Evolutionary conservation across 2,888 invertebrate genomes (phyloP).

Genomic region (Dryomyza anilis): DNA sequence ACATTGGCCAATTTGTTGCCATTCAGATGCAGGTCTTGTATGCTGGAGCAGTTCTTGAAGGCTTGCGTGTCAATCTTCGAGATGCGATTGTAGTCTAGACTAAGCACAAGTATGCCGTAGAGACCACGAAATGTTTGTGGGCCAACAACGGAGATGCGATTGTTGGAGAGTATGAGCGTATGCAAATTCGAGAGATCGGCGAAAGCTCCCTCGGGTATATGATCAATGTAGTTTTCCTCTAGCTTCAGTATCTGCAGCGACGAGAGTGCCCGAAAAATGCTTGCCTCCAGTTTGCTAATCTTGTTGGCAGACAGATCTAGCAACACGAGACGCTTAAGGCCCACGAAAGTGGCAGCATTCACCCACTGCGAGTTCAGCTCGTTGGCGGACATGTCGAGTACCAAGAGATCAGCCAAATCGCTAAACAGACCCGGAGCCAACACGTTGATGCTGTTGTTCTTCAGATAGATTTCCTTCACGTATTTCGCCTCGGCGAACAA

Average conservation of each 20-base stretch:
- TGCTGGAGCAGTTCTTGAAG: slow-evolving; percentile 84
- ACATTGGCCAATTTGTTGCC: slow-evolving; percentile 81
- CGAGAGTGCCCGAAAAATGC: slow-evolving; percentile 82
- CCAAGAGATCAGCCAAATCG: slow-evolving; percentile 77
- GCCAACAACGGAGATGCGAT: slow-evolving; percentile 81
- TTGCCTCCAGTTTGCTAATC: slow-evolving; percentile 80
- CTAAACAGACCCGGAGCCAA: slow-evolving; percentile 84
- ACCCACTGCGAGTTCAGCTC: slow-evolving; percentile 86
- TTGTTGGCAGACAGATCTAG: slow-evolving; percentile 85
- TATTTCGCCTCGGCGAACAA: slow-evolving; percentile 81
- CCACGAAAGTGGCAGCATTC: slow-evolving; percentile 82
- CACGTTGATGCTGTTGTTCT: slow-evolving; percentile 88
- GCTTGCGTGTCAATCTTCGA: slow-evolving; percentile 82
- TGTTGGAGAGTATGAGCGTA: slow-evolving; percentile 83
- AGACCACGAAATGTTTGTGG: slow-evolving; percentile 84
- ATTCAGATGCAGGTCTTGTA: slow-evolving; percentile 89
- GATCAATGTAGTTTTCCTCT: slow-evolving; percentile 82
- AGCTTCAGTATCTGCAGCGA: slow-evolving; percentile 83
- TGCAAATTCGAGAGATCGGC: slow-evolving; percentile 88
- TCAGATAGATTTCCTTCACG: slow-evolving; percentile 85
- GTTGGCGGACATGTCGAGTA: slow-evolving; percentile 83
- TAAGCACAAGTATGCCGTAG: slow-evolving; percentile 80
- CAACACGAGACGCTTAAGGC: slow-evolving; percentile 83
- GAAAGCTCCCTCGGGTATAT: slow-evolving; percentile 84
- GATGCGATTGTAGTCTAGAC: slow-evolving; percentile 84